Percentiles rank a stretch among this genome's conserved stretches.
Conservation (phyloP, 2,888 invertebrate species). For the Noctuana brunneofusca region DNA sequence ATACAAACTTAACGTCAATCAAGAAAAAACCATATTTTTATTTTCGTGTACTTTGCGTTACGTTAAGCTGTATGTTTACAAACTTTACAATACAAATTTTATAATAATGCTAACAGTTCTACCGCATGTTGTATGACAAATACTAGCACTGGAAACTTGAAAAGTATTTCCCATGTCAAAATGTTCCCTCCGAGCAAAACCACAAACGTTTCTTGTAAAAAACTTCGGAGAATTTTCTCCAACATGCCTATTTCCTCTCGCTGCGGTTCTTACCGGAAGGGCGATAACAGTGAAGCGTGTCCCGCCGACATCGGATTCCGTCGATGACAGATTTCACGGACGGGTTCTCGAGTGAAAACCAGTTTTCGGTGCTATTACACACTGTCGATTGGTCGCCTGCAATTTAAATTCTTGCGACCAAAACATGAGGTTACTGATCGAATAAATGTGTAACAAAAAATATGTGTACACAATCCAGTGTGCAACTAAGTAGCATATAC, state of each 20-base stretch:
- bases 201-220: conserved; percentile 11
- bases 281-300: conserved; percentile 27
- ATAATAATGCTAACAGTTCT: not conserved
- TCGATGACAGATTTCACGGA: conserved; percentile 34
- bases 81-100: too few relatives aligned
- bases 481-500: too few relatives aligned
- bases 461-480: too few relatives aligned
- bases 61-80: too few relatives aligned
- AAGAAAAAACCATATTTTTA: too few relatives aligned
- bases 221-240: conserved; percentile 18
- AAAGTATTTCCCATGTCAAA: not conserved
- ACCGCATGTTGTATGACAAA: too few relatives aligned
- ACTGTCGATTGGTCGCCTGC: conserved; percentile 12
- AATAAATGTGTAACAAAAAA: too few relatives aligned
- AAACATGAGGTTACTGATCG: too few relatives aligned
- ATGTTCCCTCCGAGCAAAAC: conserved; percentile 2
- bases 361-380: conserved; percentile 10
- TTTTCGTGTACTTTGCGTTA: too few relatives aligned
- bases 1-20: too few relatives aligned
- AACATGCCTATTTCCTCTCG: conserved; percentile 22
- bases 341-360: conserved; percentile 22
- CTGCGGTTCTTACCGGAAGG: conserved; percentile 27
- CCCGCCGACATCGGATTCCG: conserved; percentile 28
- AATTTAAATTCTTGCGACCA: too few relatives aligned
- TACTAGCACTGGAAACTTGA: not conserved